Evolutionary conservation across 1,140 invertebrate species (phyloP).

Genomic region (Chlorops oryzae): DNA sequence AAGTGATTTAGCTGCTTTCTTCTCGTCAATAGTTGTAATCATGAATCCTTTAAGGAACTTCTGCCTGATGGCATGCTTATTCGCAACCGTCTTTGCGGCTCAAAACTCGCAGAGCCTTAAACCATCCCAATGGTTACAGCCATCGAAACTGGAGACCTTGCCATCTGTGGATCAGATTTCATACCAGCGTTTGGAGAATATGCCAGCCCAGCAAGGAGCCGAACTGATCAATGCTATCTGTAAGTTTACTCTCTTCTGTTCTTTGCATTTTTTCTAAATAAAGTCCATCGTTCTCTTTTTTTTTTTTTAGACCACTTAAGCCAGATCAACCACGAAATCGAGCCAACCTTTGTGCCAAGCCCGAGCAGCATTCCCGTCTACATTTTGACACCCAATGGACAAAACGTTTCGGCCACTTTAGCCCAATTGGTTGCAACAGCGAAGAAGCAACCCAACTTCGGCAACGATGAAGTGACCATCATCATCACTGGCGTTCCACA

Average conservation of each 20-base stretch:
- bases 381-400: constrained; percentile 34
- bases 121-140: constrained; percentile 12
- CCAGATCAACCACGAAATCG: constrained; percentile 30
- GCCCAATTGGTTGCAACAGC: constrained; percentile 34
- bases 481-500: constrained; percentile 36
- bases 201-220: constrained; percentile 5
- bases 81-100: constrained; percentile 17
- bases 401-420: constrained; percentile 30
- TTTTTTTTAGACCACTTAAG: constrained; percentile 28
- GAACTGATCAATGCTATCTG: constrained; percentile 11
- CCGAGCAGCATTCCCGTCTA: constrained; percentile 36
- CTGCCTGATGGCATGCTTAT: constrained; percentile 28
- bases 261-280: too few relatives aligned
- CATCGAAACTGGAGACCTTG: constrained; percentile 20
- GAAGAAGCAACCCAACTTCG: constrained; percentile 24
- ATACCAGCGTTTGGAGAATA: constrained; percentile 9
- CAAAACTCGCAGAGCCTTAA: constrained; percentile 15
- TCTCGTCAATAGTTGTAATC: neutral
- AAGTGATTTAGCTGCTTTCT: constrained; percentile 3
- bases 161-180: constrained; percentile 19
- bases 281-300: neutral
- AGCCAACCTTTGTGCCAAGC: constrained; percentile 39
- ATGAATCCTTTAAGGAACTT: constrained; percentile 36
- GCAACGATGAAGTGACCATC: constrained; percentile 39
- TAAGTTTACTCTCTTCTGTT: constrained; percentile 4